Evolutionary conservation across 2,113 vertebrate species (phyloP).

Genomic region (Ahaetulla prasina): DNA sequence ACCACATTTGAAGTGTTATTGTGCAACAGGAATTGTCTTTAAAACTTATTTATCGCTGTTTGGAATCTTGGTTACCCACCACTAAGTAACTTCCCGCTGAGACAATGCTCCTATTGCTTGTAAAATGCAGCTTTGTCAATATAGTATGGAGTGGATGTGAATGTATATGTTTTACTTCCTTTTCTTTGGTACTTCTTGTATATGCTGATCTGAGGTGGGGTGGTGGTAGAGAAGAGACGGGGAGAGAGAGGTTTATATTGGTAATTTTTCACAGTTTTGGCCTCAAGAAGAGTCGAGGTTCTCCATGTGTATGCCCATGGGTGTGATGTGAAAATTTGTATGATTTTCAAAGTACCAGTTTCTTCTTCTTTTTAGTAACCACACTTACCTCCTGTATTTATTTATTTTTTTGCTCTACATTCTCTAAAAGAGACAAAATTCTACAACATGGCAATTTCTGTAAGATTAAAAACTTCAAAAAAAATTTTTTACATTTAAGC

Average conservation of each 20-base stretch:
- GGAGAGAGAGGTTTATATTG: conserved; percentile 32
- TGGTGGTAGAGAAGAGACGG: background rate
- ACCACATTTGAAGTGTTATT: conserved; percentile 73
- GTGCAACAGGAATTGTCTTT: conserved; percentile 75
- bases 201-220: conserved; percentile 48
- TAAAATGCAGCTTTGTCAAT: conserved; percentile 70
- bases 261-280: conserved; percentile 51
- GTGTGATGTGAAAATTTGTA: conserved; percentile 45
- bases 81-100: conserved; percentile 57
- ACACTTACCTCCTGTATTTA: background rate
- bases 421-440: background rate
- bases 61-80: conserved; percentile 64
- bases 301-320: conserved; percentile 37
- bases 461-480: background rate
- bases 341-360: conserved; percentile 36
- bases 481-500: background rate
- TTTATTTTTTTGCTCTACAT: background rate
- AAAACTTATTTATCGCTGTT: conserved; percentile 74
- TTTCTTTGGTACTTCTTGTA: conserved; percentile 64
- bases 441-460: background rate
- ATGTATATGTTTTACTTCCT: conserved; percentile 63
- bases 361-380: conserved; percentile 2
- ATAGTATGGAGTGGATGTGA: conserved; percentile 55
- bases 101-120: conserved; percentile 68
- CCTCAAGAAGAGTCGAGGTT: conserved; percentile 51